phyloP scores from a whole-genome alignment of 2,888 invertebrate species.

The Leucophora obtusa region DNA sequence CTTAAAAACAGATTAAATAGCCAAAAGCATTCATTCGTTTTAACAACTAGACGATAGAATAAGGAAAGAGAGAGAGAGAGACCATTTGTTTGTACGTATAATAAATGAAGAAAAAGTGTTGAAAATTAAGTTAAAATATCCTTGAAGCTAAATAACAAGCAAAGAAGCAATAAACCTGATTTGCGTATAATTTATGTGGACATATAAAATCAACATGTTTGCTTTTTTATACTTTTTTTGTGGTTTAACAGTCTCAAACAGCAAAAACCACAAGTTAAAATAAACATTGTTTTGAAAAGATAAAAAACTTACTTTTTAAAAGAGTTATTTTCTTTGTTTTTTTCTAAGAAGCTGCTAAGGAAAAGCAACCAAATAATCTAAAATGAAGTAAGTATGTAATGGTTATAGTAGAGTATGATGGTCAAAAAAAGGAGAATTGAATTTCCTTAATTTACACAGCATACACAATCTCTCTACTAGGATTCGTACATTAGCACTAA shows the following conservation, averaged over 20 bases:
- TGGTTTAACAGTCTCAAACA: not conserved
- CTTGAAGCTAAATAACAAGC: conserved; percentile 46
- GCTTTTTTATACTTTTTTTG: conserved; percentile 21
- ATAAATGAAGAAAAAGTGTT: conserved; percentile 41
- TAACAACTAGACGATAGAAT: conserved; percentile 3
- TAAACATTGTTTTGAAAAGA: conserved; percentile 27
- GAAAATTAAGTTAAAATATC: conserved; percentile 51
- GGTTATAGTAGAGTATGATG: not conserved
- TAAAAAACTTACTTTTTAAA: not conserved
- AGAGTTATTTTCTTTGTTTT: conserved; percentile 22
- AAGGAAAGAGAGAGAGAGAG: not conserved
- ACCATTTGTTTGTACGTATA: conserved; percentile 26
- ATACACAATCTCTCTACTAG: conserved; percentile 20
- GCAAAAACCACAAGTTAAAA: conserved; percentile 47
- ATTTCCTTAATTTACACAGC: conserved; percentile 52
- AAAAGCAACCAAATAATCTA: not conserved
- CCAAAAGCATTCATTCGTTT: conserved; percentile 33
- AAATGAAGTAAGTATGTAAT: not conserved
- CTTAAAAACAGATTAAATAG: conserved; percentile 45
- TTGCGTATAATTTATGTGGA: conserved; percentile 49
- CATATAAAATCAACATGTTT: conserved; percentile 49
- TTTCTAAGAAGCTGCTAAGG: not conserved
- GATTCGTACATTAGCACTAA: not conserved
- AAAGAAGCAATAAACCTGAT: conserved; percentile 50
- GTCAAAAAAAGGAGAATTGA: conserved; percentile 31